Base-by-base conservation (phyloP, 2,888 invertebrate species). In the Crepidodera aurea region DNA sequence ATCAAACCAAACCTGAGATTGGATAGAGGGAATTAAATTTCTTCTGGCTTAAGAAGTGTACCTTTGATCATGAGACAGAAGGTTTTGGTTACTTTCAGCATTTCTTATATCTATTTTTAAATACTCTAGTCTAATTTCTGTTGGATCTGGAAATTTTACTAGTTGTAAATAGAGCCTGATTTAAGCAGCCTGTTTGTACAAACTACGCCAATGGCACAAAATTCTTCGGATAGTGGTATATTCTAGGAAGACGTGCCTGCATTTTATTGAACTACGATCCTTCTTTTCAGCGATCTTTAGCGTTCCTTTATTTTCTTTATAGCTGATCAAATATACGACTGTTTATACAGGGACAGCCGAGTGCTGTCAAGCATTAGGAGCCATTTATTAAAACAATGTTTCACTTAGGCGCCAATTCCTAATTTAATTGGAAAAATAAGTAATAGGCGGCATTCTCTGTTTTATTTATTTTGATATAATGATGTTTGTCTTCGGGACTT, bases 241-340 rank as follows among this genome's bases (percentile, higher is more conserved):
- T 73, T 69, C 16, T 8, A 13, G n/a, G 27, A 58, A 60, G 67
- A 71, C 72, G 71, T 71, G 73, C 68, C 69, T 69, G 34, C 64
- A 66, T 69, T 72, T 71, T 73, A 73, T 73, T 71, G 69, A 69
- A 71, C 62, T 51, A 64, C 57, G 66, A 65, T 71, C 71, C 66
- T 68, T 69, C 70, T 66, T 71, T 73, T 69, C 69, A 69, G 66
- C 53, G 64, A 66, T 65, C 65, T 64, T 65, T 63, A 68, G 56
- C 68, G 60, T 60, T 64, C 66, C 50, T 65, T 61, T 68, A 65
- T 68, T 68, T 64, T 65, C 61, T 62, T 59, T 63, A 55, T 66
- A 55, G 58, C 61, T 66, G 58, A 65, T 59, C 65, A 71, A 71
- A 71, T 69, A 70, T 62, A 64, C 63, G 64, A 58, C 64, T 66